phyloP scores from a whole-genome alignment of 1,140 invertebrate genomes.

The Caerostris darwini region DNA sequence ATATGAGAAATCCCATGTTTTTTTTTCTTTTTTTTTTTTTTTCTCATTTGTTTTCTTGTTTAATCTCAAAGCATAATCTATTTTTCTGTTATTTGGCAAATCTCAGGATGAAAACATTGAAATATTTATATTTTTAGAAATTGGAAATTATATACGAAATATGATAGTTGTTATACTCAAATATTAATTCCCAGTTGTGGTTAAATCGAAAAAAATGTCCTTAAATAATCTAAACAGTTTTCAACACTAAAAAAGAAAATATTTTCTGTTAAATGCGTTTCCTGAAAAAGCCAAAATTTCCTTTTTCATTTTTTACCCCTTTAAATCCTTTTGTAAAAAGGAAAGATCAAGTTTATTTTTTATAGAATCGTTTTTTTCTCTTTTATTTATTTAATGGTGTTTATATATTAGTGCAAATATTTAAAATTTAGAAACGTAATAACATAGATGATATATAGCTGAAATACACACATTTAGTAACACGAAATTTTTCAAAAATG shows the following conservation, averaged over 20 bases:
- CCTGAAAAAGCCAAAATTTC: not conserved
- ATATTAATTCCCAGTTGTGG: not conserved
- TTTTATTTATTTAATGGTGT: too few species aligned
- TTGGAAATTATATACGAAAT: slow-evolving; percentile 26
- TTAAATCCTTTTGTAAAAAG: too few species aligned
- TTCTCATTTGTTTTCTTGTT: not conserved
- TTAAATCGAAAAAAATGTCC: not conserved
- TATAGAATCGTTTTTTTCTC: too few species aligned
- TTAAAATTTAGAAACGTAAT: too few species aligned
- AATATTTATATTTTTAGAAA: slow-evolving; percentile 29
- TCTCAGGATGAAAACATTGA: slow-evolving; percentile 6
- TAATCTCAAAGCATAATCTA: slow-evolving; percentile 44
- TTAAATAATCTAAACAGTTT: not conserved
- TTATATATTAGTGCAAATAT: too few species aligned
- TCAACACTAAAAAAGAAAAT: not conserved
- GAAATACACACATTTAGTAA: too few species aligned
- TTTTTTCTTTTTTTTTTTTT: not conserved
- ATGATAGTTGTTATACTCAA: slow-evolving; percentile 10
- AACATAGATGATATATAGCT: too few species aligned
- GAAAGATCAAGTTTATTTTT: too few species aligned
- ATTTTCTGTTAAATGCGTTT: not conserved
- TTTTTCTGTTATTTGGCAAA: slow-evolving; percentile 7
- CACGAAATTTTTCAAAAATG: too few species aligned
- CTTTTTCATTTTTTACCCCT: too few species aligned
- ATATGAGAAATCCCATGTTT: slow-evolving; percentile 4